Base-by-base conservation (phyloP, 2,888 invertebrate species). In the Eupsilia transversa region DNA sequence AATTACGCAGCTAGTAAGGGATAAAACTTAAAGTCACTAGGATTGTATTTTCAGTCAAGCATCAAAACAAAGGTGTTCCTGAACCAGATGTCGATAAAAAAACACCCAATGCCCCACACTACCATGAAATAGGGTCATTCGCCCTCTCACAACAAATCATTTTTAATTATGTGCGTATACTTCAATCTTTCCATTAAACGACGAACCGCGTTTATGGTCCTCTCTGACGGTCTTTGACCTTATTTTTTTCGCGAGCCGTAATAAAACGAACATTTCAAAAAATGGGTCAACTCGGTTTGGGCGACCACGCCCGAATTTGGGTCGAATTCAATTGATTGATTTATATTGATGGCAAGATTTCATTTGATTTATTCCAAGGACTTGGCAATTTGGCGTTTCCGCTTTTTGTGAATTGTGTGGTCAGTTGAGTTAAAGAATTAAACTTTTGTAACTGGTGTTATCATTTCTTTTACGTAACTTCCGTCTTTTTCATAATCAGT, bases 151-250 rank as follows among this genome's bases (percentile, higher is more conserved):
- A 90, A 94, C 94, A 95, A 95, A 94, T 95, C 94, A 95, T 95
- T 96, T 96, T 96, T 96, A 96, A 96, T 96, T 96, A 90, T 95
- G 93, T 94, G 93, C 94, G 92, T 90, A 91, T 93, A 93, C 93
- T 93, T 93, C 94, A 94, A 95, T 96, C 93, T 93, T 94, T 91
- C 92, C 93, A 94, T 94, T 92, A 92, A 84, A 83, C 52, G 88
- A 87, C 91, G 92, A 91, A 92, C 93, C 89, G 89, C 89, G 91
- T 90, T 38, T 38, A 90, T 89, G 91, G 88, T 77, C 89, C 77
- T 74, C 81, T 74, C 84, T 70, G 74, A 78, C 79, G 94, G 93
- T 91, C 93, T 88, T 88, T 92, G 93, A 92, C 91, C 93, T 9
- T 64, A 74, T 90, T 92, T 91, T 92, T 91, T 92, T 91, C 87